Evolutionary conservation across 2,797 vertebrate species (phyloP).

Genomic region (Semaprochilodus insignis): DNA sequence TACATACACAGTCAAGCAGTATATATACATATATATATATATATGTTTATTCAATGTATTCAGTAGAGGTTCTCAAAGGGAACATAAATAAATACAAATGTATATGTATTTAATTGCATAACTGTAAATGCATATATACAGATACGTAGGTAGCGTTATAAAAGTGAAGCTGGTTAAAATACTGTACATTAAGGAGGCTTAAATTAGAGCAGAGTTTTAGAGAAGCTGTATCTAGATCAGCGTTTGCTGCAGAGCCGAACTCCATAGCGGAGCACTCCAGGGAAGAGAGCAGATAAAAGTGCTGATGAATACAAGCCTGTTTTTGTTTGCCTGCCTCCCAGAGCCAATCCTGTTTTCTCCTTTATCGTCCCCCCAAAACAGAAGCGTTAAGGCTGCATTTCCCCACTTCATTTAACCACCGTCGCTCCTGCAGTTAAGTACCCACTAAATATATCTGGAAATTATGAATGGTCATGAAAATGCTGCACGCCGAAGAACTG

Average conservation of each 20-base stretch:
- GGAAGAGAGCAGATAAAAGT: conserved; percentile 16
- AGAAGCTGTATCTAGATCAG: conserved; percentile 15
- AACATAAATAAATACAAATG: too few relatives aligned
- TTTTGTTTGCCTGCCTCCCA: conserved; percentile 9
- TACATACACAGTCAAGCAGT: too few relatives aligned
- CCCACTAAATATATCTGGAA: background rate
- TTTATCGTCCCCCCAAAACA: conserved; percentile 5
- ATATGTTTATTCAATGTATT: too few relatives aligned
- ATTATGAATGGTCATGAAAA: conserved; percentile 11
- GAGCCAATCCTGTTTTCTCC: conserved; percentile 21
- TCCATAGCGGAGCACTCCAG: conserved; percentile 9
- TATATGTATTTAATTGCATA: too few relatives aligned
- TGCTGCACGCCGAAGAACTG: background rate
- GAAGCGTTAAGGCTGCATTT: background rate
- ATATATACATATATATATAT: too few relatives aligned
- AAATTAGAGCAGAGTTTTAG: conserved; percentile 4
- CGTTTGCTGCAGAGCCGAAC: background rate
- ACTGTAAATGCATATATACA: too few relatives aligned
- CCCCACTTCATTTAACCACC: background rate
- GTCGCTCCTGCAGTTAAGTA: background rate
- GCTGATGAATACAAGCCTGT: background rate
- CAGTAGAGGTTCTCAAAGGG: too few relatives aligned
- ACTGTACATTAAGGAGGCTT: background rate
- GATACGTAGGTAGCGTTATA: too few relatives aligned
- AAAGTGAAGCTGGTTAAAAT: too few relatives aligned